A percentile compares a stretch with the other conserved stretches of the same genome.
phyloP scores from a whole-genome alignment of 2,113 vertebrate genomes.

The Cyprinus carpio region DNA sequence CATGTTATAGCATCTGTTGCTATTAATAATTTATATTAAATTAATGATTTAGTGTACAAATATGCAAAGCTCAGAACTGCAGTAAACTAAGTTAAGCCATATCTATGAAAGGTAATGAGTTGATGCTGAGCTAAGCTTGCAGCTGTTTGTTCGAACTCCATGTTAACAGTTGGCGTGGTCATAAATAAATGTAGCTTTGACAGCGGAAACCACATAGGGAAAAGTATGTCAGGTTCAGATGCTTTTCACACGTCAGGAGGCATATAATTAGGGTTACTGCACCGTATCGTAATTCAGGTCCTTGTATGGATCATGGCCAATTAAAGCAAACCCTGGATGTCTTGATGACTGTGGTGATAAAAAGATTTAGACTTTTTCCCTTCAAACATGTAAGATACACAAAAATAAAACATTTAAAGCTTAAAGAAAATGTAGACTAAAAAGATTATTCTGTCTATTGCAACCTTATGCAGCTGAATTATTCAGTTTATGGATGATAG shows the following conservation, averaged over 20 bases:
- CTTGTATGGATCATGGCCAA: not conserved
- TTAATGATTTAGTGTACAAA: not conserved
- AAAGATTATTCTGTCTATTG: not conserved
- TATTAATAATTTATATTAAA: not conserved
- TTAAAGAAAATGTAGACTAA: not conserved
- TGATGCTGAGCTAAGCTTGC: conserved; percentile 12
- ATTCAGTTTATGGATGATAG: not conserved
- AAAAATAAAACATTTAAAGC: not conserved
- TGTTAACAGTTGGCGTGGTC: not conserved
- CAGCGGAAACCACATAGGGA: not conserved
- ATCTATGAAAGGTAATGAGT: not conserved
- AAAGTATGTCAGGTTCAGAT: not conserved
- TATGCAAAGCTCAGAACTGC: not conserved
- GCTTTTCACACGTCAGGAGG: not conserved
- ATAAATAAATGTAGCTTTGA: conserved; percentile 28
- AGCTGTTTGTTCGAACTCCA: conserved; percentile 8
- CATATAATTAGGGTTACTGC: not conserved
- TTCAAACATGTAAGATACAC: not conserved
- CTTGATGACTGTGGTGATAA: not conserved
- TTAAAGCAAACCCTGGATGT: not conserved
- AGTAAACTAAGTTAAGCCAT: not conserved
- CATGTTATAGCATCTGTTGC: not conserved
- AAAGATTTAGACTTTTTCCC: not conserved
- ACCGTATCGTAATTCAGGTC: not conserved
- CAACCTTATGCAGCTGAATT: not conserved